phyloP scores from a whole-genome alignment of 2,113 vertebrate species.

The Seriola rivoliana region DNA sequence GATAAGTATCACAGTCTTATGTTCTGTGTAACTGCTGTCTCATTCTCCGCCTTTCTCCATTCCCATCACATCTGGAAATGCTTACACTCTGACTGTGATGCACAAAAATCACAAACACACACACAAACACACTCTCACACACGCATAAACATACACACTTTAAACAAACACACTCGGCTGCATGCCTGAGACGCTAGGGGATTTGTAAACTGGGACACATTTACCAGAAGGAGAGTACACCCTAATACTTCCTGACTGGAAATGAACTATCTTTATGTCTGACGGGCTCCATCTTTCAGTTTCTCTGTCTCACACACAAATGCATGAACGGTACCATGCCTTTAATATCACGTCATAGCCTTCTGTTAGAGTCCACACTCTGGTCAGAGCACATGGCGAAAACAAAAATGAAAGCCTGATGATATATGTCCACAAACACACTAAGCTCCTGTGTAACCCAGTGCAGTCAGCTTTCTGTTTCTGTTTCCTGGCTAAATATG shows the following conservation, averaged over 20 bases:
- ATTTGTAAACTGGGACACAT: constrained; percentile 2
- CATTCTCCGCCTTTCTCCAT: constrained; percentile 25
- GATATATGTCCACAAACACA: not conserved
- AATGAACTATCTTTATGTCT: constrained; percentile 16
- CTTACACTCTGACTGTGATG: constrained; percentile 48
- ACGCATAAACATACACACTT: constrained; percentile 38
- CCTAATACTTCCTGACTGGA: constrained; percentile 18
- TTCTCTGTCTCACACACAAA: constrained; percentile 16
- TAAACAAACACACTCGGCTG: constrained; percentile 13
- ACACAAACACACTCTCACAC: constrained; percentile 43
- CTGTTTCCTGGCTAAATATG: constrained; percentile 66
- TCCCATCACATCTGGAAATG: constrained; percentile 73
- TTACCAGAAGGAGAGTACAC: constrained; percentile 37
- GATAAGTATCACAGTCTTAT: not conserved
- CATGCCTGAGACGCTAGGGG: constrained; percentile 33
- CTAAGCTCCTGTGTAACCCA: constrained; percentile 34
- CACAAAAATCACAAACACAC: constrained; percentile 43
- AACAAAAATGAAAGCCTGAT: constrained; percentile 28
- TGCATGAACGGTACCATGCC: not conserved
- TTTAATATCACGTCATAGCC: not conserved
- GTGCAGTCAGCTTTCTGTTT: constrained; percentile 33
- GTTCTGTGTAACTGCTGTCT: constrained; percentile 29
- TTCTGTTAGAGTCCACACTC: not conserved
- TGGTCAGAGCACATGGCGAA: constrained; percentile 26
- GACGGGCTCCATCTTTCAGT: not conserved